Percentiles rank a stretch among this genome's conserved stretches.
Conservation (phyloP, 2,888 invertebrate species). For the Chloroclystis v-ata region DNA sequence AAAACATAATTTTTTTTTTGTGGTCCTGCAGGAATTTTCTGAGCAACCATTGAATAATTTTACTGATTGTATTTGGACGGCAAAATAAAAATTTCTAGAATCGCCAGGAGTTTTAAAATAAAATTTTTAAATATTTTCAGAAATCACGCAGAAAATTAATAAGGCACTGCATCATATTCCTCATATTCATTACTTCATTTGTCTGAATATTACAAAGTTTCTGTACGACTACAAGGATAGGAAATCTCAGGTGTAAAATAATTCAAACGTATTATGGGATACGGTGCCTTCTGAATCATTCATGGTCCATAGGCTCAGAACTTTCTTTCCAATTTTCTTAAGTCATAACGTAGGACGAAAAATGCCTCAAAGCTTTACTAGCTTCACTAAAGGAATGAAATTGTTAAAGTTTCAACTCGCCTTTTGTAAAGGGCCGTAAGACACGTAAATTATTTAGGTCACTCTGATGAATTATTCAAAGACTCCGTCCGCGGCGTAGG, state of each 20-base stretch:
- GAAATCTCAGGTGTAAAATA: not conserved
- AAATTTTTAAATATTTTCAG: no score
- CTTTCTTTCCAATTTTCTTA: constrained; percentile 28
- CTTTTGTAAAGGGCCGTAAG: constrained; percentile 3
- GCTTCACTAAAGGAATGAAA: constrained; percentile 9
- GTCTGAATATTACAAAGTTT: no score
- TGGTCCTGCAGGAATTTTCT: no score
- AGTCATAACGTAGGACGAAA: not conserved
- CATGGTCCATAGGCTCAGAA: constrained; percentile 28
- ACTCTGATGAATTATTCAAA: constrained; percentile 29
- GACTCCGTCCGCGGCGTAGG: not conserved
- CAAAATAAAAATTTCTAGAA: no score
- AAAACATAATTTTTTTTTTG: no score
- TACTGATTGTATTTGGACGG: no score
- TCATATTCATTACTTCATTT: no score
- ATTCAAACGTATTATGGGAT: not conserved
- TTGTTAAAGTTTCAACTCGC: constrained; percentile 22
- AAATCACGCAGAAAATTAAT: no score
- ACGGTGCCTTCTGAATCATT: constrained; percentile 33
- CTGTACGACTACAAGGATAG: no score
- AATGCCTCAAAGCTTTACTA: not conserved
- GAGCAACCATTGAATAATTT: no score
- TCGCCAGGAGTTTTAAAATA: no score
- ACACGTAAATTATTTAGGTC: constrained; percentile 17
- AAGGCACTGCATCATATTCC: no score